Conservation (phyloP, 1,140 invertebrate species). For the Macrocentrus cingulum region DNA sequence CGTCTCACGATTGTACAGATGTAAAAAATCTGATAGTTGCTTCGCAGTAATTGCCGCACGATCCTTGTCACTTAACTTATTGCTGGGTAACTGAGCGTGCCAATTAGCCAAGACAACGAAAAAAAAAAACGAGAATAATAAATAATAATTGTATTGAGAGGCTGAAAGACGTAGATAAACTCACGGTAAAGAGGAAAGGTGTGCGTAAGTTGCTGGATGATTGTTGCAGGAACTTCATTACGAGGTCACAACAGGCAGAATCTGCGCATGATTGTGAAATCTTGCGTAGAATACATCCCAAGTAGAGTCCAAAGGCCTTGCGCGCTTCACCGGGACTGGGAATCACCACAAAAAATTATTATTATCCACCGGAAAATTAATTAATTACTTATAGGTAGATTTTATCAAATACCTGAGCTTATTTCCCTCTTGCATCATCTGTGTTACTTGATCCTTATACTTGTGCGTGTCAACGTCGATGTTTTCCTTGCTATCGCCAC, state of each 20-base stretch:
- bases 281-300: conserved; percentile 74
- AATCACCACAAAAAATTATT: conserved; percentile 15
- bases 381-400: too few relatives aligned
- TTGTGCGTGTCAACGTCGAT: conserved; percentile 51
- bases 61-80: conserved; percentile 79
- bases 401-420: conserved; percentile 67
- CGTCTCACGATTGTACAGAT: conserved; percentile 84
- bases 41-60: conserved; percentile 84
- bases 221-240: conserved; percentile 81
- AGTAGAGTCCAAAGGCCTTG: conserved; percentile 81
- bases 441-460: conserved; percentile 54
- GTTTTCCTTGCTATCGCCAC: conserved; percentile 51
- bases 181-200: conserved; percentile 71
- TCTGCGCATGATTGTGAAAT: conserved; percentile 65
- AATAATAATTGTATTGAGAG: conserved; percentile 15
- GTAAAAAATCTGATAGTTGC: conserved; percentile 89
- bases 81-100: conserved; percentile 66
- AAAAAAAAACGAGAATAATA: neutral
- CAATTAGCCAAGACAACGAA: conserved; percentile 10
- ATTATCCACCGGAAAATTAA: too few relatives aligned
- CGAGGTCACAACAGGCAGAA: conserved; percentile 64
- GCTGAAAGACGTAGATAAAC: conserved; percentile 19
- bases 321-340: conserved; percentile 68
- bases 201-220: conserved; percentile 76
- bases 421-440: conserved; percentile 57